Percentiles rank a stretch among this genome's conserved stretches.
Conservation (phyloP, 2,113 vertebrate genomes). For the Uria lomvia region DNA sequence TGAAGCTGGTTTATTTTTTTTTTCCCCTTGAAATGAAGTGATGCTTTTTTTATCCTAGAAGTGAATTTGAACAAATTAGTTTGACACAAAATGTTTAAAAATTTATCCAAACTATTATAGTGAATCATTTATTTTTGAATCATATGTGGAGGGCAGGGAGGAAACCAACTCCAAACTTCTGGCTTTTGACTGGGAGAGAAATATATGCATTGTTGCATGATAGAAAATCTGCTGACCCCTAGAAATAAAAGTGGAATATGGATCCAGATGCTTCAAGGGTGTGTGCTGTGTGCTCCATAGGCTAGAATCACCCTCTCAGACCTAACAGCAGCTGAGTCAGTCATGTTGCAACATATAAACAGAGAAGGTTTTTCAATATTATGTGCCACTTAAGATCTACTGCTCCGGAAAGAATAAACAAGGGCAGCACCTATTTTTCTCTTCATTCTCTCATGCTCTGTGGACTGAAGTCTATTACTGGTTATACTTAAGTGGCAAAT, state of each 20-base stretch:
- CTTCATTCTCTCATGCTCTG: neutral
- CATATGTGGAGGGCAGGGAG: neutral
- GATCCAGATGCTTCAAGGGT: neutral
- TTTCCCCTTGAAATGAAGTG: neutral
- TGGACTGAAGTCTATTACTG: neutral
- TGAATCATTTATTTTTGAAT: neutral
- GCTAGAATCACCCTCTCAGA: neutral
- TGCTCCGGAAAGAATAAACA: neutral
- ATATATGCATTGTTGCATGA: fast-evolving
- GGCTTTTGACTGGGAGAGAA: neutral
- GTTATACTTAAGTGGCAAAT: neutral
- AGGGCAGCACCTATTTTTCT: neutral
- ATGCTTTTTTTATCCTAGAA: neutral
- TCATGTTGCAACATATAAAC: neutral
- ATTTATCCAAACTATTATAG: neutral
- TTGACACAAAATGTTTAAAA: neutral
- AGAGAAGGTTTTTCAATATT: neutral
- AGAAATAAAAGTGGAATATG: neutral
- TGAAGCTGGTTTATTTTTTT: neutral
- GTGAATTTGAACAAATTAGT: neutral
- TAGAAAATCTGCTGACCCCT: neutral
- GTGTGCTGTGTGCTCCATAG: neutral
- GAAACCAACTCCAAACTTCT: neutral
- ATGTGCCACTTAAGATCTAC: neutral
- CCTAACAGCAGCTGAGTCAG: neutral